Evolutionary conservation across 2,888 invertebrate genomes (phyloP), one percentile per base, ranked within the genome.

Genomic region (Myopa tessellatipennis): DNA sequence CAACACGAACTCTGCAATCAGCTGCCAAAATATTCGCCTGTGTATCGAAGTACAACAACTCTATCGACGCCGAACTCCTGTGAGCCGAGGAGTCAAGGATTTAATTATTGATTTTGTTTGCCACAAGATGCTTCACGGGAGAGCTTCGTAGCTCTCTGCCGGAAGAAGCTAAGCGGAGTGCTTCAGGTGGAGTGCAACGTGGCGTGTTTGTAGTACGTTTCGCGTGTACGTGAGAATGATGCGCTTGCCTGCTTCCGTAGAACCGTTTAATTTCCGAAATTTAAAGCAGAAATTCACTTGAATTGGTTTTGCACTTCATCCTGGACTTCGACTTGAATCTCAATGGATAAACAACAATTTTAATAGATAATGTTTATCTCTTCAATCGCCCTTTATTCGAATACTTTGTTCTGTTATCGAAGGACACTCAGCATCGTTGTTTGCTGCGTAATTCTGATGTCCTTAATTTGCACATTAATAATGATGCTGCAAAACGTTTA

Each of bases 401-500:
- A 26, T 26, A 45, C 10, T 45, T 45, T 45, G 10, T 45, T 45
- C 10, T 45, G 45, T 3, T 8, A 10, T 45, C 45, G 10, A 45
- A 45, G 45, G 45, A 45, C 45, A 10, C 26, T 26, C 26, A 26
- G 26, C 26, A 45, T 45, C 45, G 16, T 55, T 16, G 55, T 12
- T 55, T 55, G n/a, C 55, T 6, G 10, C 55, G 10, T 55, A 4
- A n/a, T 45, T 45, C 10, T 45, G 10, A 8, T 26, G 45, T 70
- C 34, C 63, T 63, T 38, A 61, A 73, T 61, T 68, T 68, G 69
- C 73, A 77, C 63, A 36, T 74, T 68, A 60, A 73, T 73, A 69
- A 67, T 74, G 77, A 77, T 52, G 77, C 36, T 70, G 77, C 18
- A 55, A 52, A 77, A 61, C 58, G 70, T 55, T 63, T 73, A 77